Percentiles rank a stretch among this genome's conserved stretches.
Conservation (phyloP, 2,888 invertebrate species). For the Athetis lepigone region DNA sequence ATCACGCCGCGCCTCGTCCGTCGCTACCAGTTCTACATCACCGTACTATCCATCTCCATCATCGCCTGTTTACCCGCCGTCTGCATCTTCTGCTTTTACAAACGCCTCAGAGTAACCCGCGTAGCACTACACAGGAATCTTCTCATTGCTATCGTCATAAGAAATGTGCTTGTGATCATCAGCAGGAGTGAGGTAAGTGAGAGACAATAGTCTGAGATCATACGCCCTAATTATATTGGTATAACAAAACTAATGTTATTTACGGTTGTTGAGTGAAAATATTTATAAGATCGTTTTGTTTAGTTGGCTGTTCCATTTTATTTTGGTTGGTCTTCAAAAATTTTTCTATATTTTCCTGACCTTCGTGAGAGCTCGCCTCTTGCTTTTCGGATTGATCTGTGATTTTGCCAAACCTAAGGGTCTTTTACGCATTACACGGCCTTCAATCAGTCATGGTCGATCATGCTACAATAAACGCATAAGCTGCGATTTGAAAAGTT, state of each 20-base stretch:
- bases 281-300: conserved; percentile 14
- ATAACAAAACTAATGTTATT: conserved; percentile 22
- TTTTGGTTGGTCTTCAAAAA: neutral
- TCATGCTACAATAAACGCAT: neutral
- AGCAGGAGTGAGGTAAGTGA: conserved; percentile 89
- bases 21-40: conserved; percentile 90
- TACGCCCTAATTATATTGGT: conserved; percentile 10
- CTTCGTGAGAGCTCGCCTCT: too few relatives aligned
- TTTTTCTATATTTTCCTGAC: neutral
- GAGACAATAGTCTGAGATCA: conserved; percentile 44
- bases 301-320: neutral
- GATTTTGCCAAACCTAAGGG: neutral
- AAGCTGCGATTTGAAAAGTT: too few relatives aligned
- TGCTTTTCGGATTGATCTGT: neutral
- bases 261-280: conserved; percentile 9
- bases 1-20: conserved; percentile 87
- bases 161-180: conserved; percentile 90
- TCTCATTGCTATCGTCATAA: conserved; percentile 89
- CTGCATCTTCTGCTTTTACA: conserved; percentile 89
- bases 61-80: conserved; percentile 90
- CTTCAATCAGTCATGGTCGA: neutral
- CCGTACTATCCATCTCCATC: conserved; percentile 87
- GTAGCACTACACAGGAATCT: conserved; percentile 91
- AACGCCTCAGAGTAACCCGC: conserved; percentile 87
- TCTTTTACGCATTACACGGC: neutral